Percentiles rank a stretch among this genome's conserved stretches.
phyloP scores from a whole-genome alignment of 1,140 invertebrate species.

The Magallana angulata region DNA sequence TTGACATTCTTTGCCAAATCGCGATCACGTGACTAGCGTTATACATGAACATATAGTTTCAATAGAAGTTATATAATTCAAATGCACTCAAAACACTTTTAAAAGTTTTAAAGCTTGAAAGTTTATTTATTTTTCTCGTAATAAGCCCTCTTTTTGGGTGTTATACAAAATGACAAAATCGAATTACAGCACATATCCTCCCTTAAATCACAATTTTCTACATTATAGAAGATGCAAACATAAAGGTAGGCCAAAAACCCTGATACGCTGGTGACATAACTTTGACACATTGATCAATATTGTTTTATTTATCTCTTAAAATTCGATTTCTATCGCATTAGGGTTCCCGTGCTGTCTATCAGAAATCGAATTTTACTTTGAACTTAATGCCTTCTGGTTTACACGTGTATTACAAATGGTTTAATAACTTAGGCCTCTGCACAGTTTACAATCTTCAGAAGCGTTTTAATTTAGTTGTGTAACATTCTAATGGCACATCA shows the following conservation, averaged over 20 bases:
- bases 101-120: background rate
- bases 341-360: background rate
- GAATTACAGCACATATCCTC: too few relatives aligned
- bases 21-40: too few relatives aligned
- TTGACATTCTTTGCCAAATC: too few relatives aligned
- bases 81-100: background rate
- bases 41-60: too few relatives aligned
- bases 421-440: background rate
- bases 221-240: background rate
- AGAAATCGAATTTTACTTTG: background rate
- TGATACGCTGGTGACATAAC: background rate
- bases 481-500: slow-evolving; percentile 5
- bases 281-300: slow-evolving; percentile 27
- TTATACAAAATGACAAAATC: too few relatives aligned
- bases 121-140: too few relatives aligned
- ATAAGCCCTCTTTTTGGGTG: too few relatives aligned
- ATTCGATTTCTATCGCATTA: background rate
- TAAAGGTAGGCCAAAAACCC: background rate
- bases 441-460: background rate
- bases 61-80: background rate
- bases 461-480: slow-evolving; percentile 18
- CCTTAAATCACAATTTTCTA: background rate
- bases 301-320: slow-evolving; percentile 20
- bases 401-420: slow-evolving; percentile 23
- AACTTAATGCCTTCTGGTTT: slow-evolving; percentile 15